Base-by-base conservation (phyloP, 1,140 invertebrate genomes). In the Drosophila burlai region DNA sequence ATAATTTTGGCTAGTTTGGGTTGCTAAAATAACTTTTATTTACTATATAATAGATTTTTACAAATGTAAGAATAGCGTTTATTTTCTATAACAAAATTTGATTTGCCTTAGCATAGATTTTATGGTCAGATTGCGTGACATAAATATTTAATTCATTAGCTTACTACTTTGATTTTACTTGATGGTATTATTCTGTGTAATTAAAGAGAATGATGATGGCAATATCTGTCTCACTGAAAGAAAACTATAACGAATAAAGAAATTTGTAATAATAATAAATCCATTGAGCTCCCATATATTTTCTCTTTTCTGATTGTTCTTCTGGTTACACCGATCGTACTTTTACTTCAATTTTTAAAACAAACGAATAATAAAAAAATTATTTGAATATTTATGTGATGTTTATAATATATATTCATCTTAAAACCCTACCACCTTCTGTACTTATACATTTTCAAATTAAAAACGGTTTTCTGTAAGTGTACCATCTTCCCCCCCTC, bases 401-500 rank as follows among this genome's bases (percentile, higher is more conserved):
- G 10, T 4, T 11, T 36, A 4, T 4, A 36, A 36, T 11, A 36
- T 11, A 13, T 4, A 13, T 36, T 36, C 34, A 36, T 36, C 4
- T 36, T 10, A 10, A 34, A 34, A 10, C 31, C 9, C 9, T 9
- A 31, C 1, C 10, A 3, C 31, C 10, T 10, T 0, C 10, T 36
- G 11, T 36, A 11, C 4, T 36, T 36, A 11, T 11, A 36, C 0
- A 0, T 1, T 13, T 38, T 38, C 36, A 45, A 45, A n/a, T 11
- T 0, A 13, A 34, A 4, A 29, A 58, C 0, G 1, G 4, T 3
- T 45, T 66, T 66, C 21, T 66, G 15, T 26, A 1, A 34, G 58
- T 66, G 63, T 57, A 3, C 21, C 59, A 11, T 29, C 26, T 40
- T 65, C 45, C n/a, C 15, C 50, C 15, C 31, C 29, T 36, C 31